A percentile compares a stretch with the other conserved stretches of the same genome.
phyloP scores from a whole-genome alignment of 2,888 invertebrate genomes.

The Drosophila melanosoma region DNA sequence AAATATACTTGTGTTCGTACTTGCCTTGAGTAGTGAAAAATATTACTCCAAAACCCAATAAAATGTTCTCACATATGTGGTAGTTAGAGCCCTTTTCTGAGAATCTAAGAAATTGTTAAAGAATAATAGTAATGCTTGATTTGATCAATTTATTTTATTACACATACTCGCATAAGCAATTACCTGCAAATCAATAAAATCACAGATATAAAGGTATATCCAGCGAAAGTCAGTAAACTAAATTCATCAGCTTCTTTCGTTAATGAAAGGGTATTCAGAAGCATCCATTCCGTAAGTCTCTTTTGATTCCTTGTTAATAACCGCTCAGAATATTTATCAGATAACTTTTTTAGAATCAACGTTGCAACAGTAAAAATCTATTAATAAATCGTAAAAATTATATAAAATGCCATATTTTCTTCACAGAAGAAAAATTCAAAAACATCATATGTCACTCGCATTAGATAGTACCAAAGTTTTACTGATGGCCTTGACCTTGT shows the following conservation, averaged over 20 bases:
- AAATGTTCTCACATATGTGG: slow-evolving; percentile 48
- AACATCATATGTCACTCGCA: background rate
- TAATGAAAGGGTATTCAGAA: slow-evolving; percentile 60
- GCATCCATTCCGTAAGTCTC: slow-evolving; percentile 57
- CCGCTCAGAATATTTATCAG: slow-evolving; percentile 66
- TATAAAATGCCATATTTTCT: background rate
- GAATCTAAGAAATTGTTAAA: slow-evolving; percentile 32
- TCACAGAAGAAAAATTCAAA: background rate
- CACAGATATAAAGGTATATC: slow-evolving; percentile 59
- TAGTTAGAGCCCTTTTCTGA: slow-evolving; percentile 52
- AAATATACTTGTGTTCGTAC: background rate
- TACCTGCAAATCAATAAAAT: slow-evolving; percentile 64
- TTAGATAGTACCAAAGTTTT: background rate
- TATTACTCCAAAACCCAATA: slow-evolving; percentile 58
- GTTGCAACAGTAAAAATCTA: slow-evolving; percentile 47
- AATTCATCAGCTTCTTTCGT: slow-evolving; percentile 68
- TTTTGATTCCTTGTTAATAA: slow-evolving; percentile 55
- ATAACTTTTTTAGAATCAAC: slow-evolving; percentile 61
- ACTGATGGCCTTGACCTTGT: background rate
- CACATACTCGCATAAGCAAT: background rate
- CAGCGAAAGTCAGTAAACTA: slow-evolving; percentile 50
- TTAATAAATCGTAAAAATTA: background rate
- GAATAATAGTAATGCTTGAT: background rate
- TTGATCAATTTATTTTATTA: background rate
- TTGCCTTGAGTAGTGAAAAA: slow-evolving; percentile 64